Evolutionary conservation across 2,797 vertebrate genomes (phyloP).

Genomic region (Paedocypris micromegethes): DNA sequence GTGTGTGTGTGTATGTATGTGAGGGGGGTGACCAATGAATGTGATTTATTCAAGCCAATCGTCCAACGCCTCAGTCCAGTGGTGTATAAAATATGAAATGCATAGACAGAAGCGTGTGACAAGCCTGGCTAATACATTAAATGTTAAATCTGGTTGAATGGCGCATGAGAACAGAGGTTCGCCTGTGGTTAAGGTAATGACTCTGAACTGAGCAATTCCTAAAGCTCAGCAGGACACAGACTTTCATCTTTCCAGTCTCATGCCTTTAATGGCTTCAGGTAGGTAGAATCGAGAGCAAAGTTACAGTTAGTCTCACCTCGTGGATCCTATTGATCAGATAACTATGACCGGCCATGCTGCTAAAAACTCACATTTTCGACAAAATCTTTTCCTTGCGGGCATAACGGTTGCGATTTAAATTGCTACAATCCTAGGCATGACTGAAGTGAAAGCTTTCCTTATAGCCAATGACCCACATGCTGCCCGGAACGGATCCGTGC

Average conservation of each 20-base stretch:
- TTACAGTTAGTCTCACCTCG: slow-evolving; percentile 13
- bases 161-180: slow-evolving; percentile 18
- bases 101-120: slow-evolving; percentile 8
- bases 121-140: slow-evolving; percentile 22
- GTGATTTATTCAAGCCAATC: no score
- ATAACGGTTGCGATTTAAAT: no score
- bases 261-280: slow-evolving; percentile 18
- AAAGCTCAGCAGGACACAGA: slow-evolving; percentile 21
- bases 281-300: slow-evolving; percentile 13
- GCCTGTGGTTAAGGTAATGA: slow-evolving; percentile 13
- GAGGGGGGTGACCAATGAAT: no score
- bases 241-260: slow-evolving; percentile 10
- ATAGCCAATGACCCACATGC: no score
- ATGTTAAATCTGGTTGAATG: slow-evolving; percentile 33
- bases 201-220: slow-evolving; percentile 13
- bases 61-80: no score
- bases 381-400: no score
- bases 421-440: no score
- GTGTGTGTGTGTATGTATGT: no score
- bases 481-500: no score
- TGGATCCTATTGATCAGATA: slow-evolving; percentile 34
- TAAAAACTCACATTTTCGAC: slow-evolving; percentile 14
- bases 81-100: slow-evolving; percentile 2
- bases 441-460: no score
- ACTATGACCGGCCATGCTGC: slow-evolving; percentile 7